Conservation (phyloP, 2,797 vertebrate genomes). For the Fistularia commersonii region DNA sequence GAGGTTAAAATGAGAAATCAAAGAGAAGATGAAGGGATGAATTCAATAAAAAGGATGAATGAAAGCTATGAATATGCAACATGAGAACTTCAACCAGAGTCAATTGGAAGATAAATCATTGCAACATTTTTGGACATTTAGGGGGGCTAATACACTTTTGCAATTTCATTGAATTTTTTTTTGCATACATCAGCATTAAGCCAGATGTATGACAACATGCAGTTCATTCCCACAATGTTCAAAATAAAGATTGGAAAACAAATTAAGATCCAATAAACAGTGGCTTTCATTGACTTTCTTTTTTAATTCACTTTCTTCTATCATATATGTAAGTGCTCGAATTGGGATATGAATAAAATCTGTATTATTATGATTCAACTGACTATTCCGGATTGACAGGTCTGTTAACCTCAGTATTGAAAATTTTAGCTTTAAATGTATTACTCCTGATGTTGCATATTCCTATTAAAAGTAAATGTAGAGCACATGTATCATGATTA, state of each 20-base stretch:
- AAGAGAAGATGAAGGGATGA: slow-evolving; percentile 78
- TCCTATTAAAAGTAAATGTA: slow-evolving; percentile 74
- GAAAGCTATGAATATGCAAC: slow-evolving; percentile 79
- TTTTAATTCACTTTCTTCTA: slow-evolving; percentile 19
- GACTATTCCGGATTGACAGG: not conserved
- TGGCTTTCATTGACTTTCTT: slow-evolving; percentile 76
- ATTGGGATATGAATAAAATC: not conserved
- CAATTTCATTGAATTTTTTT: slow-evolving; percentile 11
- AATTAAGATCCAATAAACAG: slow-evolving; percentile 45
- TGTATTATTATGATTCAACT: slow-evolving; percentile 7
- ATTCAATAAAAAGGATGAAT: slow-evolving; percentile 69
- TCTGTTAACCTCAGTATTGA: slow-evolving; percentile 6
- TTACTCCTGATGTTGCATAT: slow-evolving; percentile 78
- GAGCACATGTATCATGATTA: slow-evolving; percentile 75
- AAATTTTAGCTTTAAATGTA: slow-evolving; percentile 19
- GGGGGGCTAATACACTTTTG: slow-evolving; percentile 7
- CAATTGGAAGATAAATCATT: slow-evolving; percentile 12
- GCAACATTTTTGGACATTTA: slow-evolving; percentile 4
- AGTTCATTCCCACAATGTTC: slow-evolving; percentile 21
- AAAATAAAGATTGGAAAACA: slow-evolving; percentile 26
- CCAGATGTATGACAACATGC: slow-evolving; percentile 71
- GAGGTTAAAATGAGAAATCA: slow-evolving; percentile 84
- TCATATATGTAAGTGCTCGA: slow-evolving; percentile 12
- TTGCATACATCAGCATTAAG: slow-evolving; percentile 61
- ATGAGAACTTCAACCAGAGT: slow-evolving; percentile 61